Conservation (phyloP, 92 coral and sea anemone genomes). For the Phenganax marumi region DNA sequence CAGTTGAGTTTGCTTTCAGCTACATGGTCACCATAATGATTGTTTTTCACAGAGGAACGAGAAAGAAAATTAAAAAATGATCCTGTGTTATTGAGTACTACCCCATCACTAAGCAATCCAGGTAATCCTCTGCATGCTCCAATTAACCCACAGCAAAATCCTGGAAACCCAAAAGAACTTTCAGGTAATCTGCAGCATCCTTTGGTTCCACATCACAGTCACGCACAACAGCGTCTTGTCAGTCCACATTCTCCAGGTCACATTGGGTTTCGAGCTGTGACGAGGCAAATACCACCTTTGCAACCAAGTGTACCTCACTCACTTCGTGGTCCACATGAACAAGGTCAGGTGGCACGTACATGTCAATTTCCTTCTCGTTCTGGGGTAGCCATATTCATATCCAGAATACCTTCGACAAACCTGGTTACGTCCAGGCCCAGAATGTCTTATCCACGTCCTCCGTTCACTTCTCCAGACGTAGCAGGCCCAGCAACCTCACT, state of each 20-base stretch:
- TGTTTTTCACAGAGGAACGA: constrained; percentile 25
- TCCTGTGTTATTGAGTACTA: background rate
- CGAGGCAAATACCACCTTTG: constrained; percentile 1
- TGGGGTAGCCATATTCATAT: constrained; percentile 29
- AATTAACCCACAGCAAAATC: background rate
- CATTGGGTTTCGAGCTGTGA: too few relatives aligned
- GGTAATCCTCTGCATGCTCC: constrained; percentile 17
- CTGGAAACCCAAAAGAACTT: too few relatives aligned
- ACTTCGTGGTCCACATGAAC: constrained; percentile 33
- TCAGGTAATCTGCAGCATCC: background rate
- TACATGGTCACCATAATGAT: background rate
- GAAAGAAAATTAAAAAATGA: background rate
- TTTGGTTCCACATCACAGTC: background rate
- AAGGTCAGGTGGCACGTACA: too few relatives aligned
- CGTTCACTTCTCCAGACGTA: constrained; percentile 34
- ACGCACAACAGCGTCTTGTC: background rate
- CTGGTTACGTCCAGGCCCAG: constrained; percentile 44
- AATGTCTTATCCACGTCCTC: constrained; percentile 56
- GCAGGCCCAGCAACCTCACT: constrained; percentile 53
- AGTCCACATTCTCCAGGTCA: too few relatives aligned
- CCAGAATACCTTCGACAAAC: constrained; percentile 25
- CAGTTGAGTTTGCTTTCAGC: too few relatives aligned
- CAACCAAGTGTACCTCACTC: constrained; percentile 17
- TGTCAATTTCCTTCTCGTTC: constrained; percentile 10
- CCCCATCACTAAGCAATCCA: constrained; percentile 28